phyloP scores from a whole-genome alignment of 1,140 invertebrate genomes.

The Drosophila elegans region DNA sequence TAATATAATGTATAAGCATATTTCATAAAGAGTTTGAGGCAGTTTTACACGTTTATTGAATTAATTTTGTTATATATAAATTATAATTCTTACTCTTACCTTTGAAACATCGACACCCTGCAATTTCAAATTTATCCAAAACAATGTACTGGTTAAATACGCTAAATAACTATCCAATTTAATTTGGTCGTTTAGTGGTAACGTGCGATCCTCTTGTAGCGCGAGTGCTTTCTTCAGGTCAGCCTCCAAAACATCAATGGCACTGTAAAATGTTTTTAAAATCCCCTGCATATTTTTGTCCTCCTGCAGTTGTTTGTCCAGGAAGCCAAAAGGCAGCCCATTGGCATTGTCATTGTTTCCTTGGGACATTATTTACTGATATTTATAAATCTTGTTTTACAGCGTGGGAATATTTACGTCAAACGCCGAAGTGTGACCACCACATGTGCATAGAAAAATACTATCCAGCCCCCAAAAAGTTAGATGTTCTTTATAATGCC shows the following conservation, averaged over 20 bases:
- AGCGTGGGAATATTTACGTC: not conserved
- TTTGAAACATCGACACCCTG: constrained; percentile 51
- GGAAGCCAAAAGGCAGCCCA: not conserved
- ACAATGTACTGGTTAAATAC: constrained; percentile 57
- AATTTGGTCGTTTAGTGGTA: constrained; percentile 46
- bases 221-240: constrained; percentile 34
- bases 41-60: too few species aligned
- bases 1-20: too few species aligned
- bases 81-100: constrained; percentile 12
- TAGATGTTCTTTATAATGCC: not conserved
- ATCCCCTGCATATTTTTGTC: constrained; percentile 21
- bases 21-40: too few species aligned
- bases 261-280: constrained; percentile 32
- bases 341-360: not conserved
- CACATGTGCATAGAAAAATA: not conserved
- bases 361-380: not conserved
- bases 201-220: not conserved
- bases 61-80: too few species aligned
- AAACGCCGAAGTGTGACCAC: not conserved
- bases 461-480: not conserved
- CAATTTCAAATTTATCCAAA: constrained; percentile 57
- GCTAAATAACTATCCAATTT: constrained; percentile 58
- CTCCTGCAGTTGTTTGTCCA: constrained; percentile 7
- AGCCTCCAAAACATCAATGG: constrained; percentile 38
- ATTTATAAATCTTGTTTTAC: not conserved